A percentile compares a stretch with the other conserved stretches of the same genome.
These are phyloP conservation scores for Harpegnathos saltator DNA, from an alignment of 1,140 invertebrate genomes.

Conservation along the genomic window DNA sequence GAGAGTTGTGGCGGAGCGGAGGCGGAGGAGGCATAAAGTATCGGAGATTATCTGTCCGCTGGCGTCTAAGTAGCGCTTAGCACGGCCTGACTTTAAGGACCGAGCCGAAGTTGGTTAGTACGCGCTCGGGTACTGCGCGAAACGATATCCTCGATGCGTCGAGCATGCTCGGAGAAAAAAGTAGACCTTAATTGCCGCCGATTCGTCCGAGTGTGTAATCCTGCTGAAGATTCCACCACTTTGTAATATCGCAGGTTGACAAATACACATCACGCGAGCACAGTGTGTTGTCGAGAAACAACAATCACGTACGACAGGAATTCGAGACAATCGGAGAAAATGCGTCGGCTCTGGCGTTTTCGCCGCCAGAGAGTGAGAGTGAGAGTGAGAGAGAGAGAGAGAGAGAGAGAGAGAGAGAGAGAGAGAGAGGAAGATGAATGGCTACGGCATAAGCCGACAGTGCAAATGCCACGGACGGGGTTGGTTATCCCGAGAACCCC, in stretches of 20 bases:
- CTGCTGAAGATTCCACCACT: background rate
- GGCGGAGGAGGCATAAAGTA: conserved; percentile 48
- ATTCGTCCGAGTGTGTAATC: background rate
- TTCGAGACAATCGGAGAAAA: conserved; percentile 14
- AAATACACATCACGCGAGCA: too few species aligned
- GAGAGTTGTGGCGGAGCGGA: conserved; percentile 20
- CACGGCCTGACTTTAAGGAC: conserved; percentile 8
- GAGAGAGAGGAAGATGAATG: background rate
- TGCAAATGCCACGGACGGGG: conserved; percentile 61
- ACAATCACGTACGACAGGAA: background rate
- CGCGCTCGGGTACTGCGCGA: background rate
- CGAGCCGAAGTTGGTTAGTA: background rate
- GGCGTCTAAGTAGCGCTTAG: conserved; percentile 23
- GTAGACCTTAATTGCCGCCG: background rate
- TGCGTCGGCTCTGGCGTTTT: background rate
- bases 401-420: background rate
- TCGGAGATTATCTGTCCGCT: conserved; percentile 48
- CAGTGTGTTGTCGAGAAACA: too few species aligned
- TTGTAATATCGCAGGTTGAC: too few species aligned
- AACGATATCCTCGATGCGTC: background rate
- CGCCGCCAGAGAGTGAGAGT: too few species aligned
- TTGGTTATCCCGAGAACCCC: conserved; percentile 34
- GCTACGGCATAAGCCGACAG: conserved; percentile 38
- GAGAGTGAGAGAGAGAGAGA: too few species aligned
- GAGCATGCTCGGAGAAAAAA: background rate